A percentile compares a stretch with the other conserved stretches of the same genome.
These are phyloP conservation scores for Drosophila neocordata DNA, from an alignment of 1,140 invertebrate genomes.

Conservation along the genomic window DNA sequence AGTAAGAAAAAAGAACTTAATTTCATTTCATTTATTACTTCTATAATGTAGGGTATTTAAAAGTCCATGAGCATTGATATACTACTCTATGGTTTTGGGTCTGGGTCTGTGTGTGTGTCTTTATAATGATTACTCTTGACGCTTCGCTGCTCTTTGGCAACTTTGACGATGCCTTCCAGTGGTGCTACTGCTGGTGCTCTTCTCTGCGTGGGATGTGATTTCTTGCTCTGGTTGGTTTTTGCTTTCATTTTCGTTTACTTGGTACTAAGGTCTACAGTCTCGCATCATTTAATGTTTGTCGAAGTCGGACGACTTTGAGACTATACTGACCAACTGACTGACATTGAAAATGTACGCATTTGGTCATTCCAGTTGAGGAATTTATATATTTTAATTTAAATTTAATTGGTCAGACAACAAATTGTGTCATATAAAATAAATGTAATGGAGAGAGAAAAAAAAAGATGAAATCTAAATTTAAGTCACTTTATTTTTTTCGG, in stretches of 20 bases:
- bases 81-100: background rate
- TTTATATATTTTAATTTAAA: slow-evolving; percentile 57
- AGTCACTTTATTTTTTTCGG: background rate
- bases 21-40: too few relatives aligned
- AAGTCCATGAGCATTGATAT: slow-evolving; percentile 7
- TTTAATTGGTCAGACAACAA: slow-evolving; percentile 50
- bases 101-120: slow-evolving; percentile 8
- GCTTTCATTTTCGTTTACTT: slow-evolving; percentile 46
- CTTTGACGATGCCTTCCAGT: background rate
- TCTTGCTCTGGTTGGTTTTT: slow-evolving; percentile 47
- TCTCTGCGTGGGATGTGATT: slow-evolving; percentile 54
- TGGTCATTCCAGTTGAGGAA: slow-evolving; percentile 25
- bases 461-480: background rate
- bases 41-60: background rate
- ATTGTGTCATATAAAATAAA: slow-evolving; percentile 36
- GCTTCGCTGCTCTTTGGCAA: slow-evolving; percentile 37
- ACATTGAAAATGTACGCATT: slow-evolving; percentile 40
- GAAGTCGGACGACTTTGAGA: slow-evolving; percentile 24
- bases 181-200: slow-evolving; percentile 19
- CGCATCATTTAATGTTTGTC: slow-evolving; percentile 51
- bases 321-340: slow-evolving; percentile 35
- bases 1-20: too few relatives aligned
- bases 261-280: slow-evolving; percentile 11
- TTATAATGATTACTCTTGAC: slow-evolving; percentile 62
- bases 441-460: background rate